Conservation (phyloP, 2,888 invertebrate species). For the Yponomeuta cagnagella region DNA sequence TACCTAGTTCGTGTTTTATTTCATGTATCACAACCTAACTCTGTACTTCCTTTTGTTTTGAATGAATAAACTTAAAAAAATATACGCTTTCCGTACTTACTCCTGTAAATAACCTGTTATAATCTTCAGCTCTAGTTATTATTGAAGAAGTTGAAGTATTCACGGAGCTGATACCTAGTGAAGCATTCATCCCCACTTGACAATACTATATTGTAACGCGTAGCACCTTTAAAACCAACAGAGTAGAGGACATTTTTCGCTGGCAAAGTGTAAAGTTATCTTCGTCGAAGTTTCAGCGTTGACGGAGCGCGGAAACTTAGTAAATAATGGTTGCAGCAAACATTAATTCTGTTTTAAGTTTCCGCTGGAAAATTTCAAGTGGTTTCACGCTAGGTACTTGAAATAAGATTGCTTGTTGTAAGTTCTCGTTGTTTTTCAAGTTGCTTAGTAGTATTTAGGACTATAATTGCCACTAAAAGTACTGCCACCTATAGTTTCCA, state of each 20-base stretch:
- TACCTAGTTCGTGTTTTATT: too few species aligned
- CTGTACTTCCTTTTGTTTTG: too few species aligned
- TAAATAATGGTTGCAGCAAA: constrained; percentile 5
- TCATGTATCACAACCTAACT: too few species aligned
- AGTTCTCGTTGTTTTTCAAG: too few species aligned
- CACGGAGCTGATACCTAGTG: background rate
- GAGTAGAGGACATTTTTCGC: background rate
- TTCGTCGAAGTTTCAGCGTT: background rate
- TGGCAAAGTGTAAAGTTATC: background rate
- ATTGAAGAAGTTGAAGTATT: background rate
- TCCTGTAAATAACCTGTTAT: background rate
- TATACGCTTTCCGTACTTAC: too few species aligned
- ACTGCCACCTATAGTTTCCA: too few species aligned
- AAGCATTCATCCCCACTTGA: background rate
- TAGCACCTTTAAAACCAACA: background rate
- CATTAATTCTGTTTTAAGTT: constrained; percentile 1
- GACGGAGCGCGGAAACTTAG: constrained; percentile 5
- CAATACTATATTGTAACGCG: background rate
- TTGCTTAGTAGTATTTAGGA: too few species aligned
- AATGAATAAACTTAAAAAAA: too few species aligned
- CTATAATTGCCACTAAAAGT: too few species aligned
- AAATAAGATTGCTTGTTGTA: too few species aligned
- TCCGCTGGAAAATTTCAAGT: background rate
- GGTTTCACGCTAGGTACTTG: too few species aligned
- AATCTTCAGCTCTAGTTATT: background rate